These are phyloP conservation scores for Ceyx cyanopectus DNA, from an alignment of 2,113 vertebrate genomes.

Conservation along the genomic window DNA sequence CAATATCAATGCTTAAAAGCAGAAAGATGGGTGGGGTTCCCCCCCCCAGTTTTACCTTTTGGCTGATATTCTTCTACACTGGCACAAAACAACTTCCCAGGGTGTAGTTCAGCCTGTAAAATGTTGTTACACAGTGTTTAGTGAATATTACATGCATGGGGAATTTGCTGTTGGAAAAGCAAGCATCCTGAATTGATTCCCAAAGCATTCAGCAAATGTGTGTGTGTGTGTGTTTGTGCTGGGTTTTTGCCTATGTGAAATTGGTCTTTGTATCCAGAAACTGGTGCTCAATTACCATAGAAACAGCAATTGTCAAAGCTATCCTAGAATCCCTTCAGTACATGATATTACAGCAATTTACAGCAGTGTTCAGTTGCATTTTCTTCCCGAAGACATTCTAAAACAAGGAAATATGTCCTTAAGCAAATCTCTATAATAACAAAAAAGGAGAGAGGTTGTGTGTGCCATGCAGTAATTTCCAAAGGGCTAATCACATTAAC, in stretches of 20 bases:
- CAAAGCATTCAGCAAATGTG: neutral
- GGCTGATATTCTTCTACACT: neutral
- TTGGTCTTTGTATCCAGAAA: neutral
- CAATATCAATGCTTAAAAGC: neutral
- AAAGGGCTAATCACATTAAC: conserved; percentile 5
- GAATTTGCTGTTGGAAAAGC: conserved; percentile 3
- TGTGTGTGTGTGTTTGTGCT: neutral
- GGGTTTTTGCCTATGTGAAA: neutral
- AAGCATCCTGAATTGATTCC: neutral
- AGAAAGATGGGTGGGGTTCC: neutral
- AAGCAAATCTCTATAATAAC: neutral
- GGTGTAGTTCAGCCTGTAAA: neutral
- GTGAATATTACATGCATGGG: neutral
- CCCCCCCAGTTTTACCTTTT: neutral
- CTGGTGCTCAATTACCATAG: conserved; percentile 19
- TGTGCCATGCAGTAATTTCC: neutral
- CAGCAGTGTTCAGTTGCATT: neutral
- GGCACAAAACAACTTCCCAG: neutral
- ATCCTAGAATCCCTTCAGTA: neutral
- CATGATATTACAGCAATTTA: neutral
- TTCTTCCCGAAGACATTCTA: neutral
- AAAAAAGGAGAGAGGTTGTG: neutral
- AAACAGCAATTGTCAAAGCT: neutral
- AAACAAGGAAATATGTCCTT: neutral
- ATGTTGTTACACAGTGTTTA: neutral